A percentile compares a stretch with the other conserved stretches of the same genome.
phyloP scores from a whole-genome alignment of 2,888 invertebrate species.

The Neoaliturus tenellus region DNA sequence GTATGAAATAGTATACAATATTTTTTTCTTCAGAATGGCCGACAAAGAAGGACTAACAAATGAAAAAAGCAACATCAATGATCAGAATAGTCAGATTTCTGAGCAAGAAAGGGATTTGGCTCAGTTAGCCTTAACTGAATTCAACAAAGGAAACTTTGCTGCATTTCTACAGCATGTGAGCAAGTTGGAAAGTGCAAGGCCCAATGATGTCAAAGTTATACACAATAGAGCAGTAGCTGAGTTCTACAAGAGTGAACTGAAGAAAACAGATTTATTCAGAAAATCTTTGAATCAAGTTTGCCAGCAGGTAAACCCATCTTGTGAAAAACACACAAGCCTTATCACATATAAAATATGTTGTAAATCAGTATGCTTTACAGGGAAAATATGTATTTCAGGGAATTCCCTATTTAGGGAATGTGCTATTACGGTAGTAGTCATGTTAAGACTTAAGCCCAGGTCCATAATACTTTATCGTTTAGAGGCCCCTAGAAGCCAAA shows the following conservation, averaged over 20 bases:
- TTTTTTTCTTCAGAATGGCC: conserved; percentile 13
- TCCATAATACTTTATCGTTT: too few species aligned
- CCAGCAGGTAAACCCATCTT: conserved; percentile 72
- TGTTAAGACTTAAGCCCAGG: too few species aligned
- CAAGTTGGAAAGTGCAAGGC: conserved; percentile 79
- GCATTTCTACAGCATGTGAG: conserved; percentile 75
- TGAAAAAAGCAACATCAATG: conserved; percentile 45
- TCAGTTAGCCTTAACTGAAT: conserved; percentile 78
- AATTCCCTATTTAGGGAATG: too few species aligned
- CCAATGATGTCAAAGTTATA: conserved; percentile 82
- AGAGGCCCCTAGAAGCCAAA: too few species aligned
- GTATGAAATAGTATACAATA: too few species aligned
- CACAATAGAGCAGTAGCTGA: conserved; percentile 92
- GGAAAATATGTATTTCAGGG: too few species aligned
- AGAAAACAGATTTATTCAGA: conserved; percentile 83
- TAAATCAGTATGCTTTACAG: too few species aligned
- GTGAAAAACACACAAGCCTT: too few species aligned
- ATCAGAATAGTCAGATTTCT: conserved; percentile 63
- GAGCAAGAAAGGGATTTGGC: conserved; percentile 78
- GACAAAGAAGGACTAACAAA: conserved; percentile 29
- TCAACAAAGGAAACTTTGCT: conserved; percentile 73
- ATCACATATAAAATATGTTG: too few species aligned
- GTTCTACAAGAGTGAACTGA: conserved; percentile 84
- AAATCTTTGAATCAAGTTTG: conserved; percentile 80
- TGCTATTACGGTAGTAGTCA: too few species aligned